Evolutionary conservation across 2,888 invertebrate species (phyloP), one percentile per base, ranked within the genome.

Genomic region (Chloromyia formosa): DNA sequence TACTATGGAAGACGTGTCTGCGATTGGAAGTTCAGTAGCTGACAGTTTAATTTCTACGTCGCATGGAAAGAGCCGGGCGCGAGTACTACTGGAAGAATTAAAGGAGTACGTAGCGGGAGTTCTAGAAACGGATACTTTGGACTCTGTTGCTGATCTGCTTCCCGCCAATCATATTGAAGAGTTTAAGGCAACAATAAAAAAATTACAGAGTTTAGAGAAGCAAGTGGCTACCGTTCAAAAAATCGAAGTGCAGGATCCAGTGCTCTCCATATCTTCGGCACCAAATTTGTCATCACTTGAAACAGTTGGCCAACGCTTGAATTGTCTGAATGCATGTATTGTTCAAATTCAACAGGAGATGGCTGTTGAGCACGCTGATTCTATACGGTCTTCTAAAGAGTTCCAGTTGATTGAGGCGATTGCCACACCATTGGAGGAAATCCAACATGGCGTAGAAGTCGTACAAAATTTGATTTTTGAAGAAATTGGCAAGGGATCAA

Each of bases 1-100:
- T 1, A 84, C 84, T 1, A 76, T 84, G 74, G 89, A 89, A 79
- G 89, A 90, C 78, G 84, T 89, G 75, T 89, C 90, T 1, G 88
- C 86, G 16, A 85, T 90, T 16, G 89, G 88, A 83, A 89, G 89
- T 0, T 84, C 87, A 9, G 73, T 75, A 12, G 40, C 76, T 1
- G 76, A 78, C 49, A 69, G 72, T 0, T n/a, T 77, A 1, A 58
- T 40, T 1, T 72, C 74, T 1, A 14, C 35, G 7, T 49, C 16
- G 0, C 22, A 5, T 16, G 40, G 18, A 22, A 73, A 61, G 22
- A 42, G 7, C 7, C 42, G 45, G 5, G 78, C 81, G 0, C 80
- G 80, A 14, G 73, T 78, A 1, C 42, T 84, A 18, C 77, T 85
- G 1, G 77, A 80, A 0, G 80, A 83, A 22, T 78, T 85, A 4